A percentile compares a stretch with the other conserved stretches of the same genome.
These are phyloP conservation scores for Pangasius mekongensis DNA, from an alignment of 2,797 vertebrate species.

Conservation along the genomic window DNA sequence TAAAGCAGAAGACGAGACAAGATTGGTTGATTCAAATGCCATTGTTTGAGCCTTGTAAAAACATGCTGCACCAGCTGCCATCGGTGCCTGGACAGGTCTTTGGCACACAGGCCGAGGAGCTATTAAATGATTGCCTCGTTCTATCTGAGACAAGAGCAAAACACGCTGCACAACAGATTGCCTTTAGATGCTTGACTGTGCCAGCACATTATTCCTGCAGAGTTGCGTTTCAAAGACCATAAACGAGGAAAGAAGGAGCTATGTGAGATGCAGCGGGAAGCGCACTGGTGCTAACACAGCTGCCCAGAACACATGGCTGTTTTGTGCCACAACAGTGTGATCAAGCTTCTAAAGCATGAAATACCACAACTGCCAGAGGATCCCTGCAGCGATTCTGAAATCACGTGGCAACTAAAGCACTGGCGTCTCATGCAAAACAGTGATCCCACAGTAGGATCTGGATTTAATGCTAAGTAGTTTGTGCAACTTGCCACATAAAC, in stretches of 20 bases:
- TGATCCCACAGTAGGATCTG: background rate
- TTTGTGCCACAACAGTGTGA: background rate
- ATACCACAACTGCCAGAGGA: background rate
- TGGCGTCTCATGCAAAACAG: background rate
- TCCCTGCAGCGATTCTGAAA: background rate
- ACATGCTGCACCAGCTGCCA: background rate
- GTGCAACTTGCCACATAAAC: background rate
- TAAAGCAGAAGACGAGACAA: background rate
- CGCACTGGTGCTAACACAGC: background rate
- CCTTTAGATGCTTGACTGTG: background rate
- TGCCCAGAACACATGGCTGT: background rate
- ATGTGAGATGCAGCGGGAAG: background rate
- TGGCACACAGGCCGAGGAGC: background rate
- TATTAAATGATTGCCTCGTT: background rate
- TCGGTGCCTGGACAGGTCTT: background rate
- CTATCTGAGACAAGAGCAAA: background rate
- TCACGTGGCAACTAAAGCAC: background rate
- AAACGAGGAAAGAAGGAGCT: background rate
- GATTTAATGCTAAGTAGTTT: background rate
- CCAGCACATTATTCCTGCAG: background rate
- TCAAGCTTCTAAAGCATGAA: background rate
- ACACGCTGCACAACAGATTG: background rate
- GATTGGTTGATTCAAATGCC: background rate
- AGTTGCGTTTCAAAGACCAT: background rate
- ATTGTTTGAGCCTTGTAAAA: background rate